Base-by-base conservation (phyloP, 2,797 vertebrate species). In the Anniella stebbinsi region DNA sequence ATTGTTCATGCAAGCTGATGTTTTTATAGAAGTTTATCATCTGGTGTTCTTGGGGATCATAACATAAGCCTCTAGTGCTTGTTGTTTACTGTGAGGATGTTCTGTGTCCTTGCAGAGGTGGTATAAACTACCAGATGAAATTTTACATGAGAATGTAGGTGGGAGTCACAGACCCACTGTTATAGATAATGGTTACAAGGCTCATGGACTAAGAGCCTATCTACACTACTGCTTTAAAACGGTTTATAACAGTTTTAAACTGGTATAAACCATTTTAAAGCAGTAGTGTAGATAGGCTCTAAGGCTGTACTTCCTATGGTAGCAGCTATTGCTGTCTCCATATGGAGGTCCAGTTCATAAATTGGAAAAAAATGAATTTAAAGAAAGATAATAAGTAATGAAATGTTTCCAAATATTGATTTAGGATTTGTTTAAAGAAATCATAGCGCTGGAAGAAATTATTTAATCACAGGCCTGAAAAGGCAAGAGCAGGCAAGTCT, bases 381-480 rank as follows among this genome's bases (percentile, higher is more conserved):
- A 17, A 67, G 45, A 80, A 88, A 45, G 1, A 1, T 0, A 0
- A 67, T 88, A 4, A 38, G 28, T 89, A 86, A 41, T 86, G 72
- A 54, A 93, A 80, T 81, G 70, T 17, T 88, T 63, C 33, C 51
- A 36, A 87, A 0, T 45, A 57, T 57, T 80, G 54, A 81, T 57
- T 36, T 18, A 36, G 73, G 45, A 28, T 8, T 51, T 80, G 70
- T 80, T 70, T 30, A 80, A 70, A 54, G 1, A 57, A 70, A 28
- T n/a, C 69, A 70, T 15, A 57, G n/a, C 38, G 51, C 23, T n/a
- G 38, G 80, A 88, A 80, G 67, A 76, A 78, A 86, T 48, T 84
- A 76, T 88, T 87, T 89, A 60, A 18, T 23, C 25, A 0, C 60
- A 41, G 63, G 28, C 18, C 4, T 66, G 41, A 67, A 54, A 41